Evolutionary conservation across 2,797 vertebrate genomes (phyloP).

Genomic region (Liasis olivaceus): DNA sequence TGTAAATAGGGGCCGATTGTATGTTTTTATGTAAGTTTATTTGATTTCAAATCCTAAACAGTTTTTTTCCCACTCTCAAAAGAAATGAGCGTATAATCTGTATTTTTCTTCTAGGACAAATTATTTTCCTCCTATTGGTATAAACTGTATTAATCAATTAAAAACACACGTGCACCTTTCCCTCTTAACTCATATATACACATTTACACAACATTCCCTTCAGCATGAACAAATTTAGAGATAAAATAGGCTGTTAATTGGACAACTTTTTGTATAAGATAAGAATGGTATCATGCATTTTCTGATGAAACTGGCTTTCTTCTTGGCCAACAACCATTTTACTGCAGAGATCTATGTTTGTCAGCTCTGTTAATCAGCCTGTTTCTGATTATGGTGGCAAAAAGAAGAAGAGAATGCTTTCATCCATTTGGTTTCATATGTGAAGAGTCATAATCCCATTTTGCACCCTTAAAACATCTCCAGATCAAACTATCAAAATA

Average conservation of each 20-base stretch:
- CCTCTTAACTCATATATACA: neutral
- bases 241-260: conserved; percentile 47
- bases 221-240: conserved; percentile 53
- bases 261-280: conserved; percentile 54
- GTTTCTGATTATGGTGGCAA: neutral
- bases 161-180: neutral
- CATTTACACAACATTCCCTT: conserved; percentile 2
- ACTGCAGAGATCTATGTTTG: conserved; percentile 2
- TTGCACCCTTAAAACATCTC: neutral
- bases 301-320: conserved; percentile 44
- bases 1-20: neutral
- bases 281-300: conserved; percentile 27
- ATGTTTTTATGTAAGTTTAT: neutral
- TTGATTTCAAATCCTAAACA: neutral
- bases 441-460: neutral
- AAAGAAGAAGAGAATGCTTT: neutral
- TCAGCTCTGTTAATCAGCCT: neutral
- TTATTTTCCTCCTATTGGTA: conserved; percentile 49
- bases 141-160: conserved; percentile 46
- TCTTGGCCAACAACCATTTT: conserved; percentile 38
- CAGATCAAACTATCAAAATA: neutral
- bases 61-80: neutral
- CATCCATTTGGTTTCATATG: neutral
- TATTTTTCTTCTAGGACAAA: conserved; percentile 43
- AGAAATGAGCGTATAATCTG: neutral